Percentiles rank a stretch among this genome's conserved stretches.
Evolutionary conservation across 2,888 invertebrate genomes (phyloP).

Genomic region (Pandemis cinnamomeana): DNA sequence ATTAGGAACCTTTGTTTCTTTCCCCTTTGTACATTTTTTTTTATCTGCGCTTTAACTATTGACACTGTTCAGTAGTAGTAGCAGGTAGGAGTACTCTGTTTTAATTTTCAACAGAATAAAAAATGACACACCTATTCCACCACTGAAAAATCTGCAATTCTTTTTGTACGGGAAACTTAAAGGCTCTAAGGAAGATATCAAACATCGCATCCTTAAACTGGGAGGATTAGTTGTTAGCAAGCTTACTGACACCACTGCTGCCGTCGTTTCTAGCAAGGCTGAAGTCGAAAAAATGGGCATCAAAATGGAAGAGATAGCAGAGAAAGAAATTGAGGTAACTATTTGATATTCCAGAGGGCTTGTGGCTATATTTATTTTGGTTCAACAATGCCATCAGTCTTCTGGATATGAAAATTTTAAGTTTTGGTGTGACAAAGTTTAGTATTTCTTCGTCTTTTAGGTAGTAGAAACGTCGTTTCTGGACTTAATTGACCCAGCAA

Average conservation of each 20-base stretch:
- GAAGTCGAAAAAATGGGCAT: constrained; percentile 88
- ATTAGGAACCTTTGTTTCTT: not conserved
- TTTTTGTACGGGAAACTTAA: constrained; percentile 86
- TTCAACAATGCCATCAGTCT: no score
- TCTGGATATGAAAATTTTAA: no score
- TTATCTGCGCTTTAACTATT: not conserved
- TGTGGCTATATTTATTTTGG: no score
- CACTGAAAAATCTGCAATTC: constrained; percentile 92
- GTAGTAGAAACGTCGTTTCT: constrained; percentile 92
- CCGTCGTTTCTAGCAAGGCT: constrained; percentile 88
- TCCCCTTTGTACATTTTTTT: not conserved
- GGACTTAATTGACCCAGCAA: constrained; percentile 85
- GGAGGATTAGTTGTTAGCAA: constrained; percentile 90
- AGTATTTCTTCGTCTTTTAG: constrained; percentile 52
- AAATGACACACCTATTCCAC: constrained; percentile 86
- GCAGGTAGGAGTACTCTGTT: constrained; percentile 16
- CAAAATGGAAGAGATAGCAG: constrained; percentile 87
- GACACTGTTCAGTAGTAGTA: not conserved
- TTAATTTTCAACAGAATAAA: constrained; percentile 81
- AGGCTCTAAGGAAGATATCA: constrained; percentile 85
- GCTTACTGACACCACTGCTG: constrained; percentile 87
- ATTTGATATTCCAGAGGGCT: not conserved
- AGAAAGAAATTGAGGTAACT: constrained; percentile 87
- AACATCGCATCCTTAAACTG: constrained; percentile 87
- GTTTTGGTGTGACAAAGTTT: not conserved